Evolutionary conservation across 2,888 invertebrate species (phyloP).

Genomic region (Herminia tarsipennalis): DNA sequence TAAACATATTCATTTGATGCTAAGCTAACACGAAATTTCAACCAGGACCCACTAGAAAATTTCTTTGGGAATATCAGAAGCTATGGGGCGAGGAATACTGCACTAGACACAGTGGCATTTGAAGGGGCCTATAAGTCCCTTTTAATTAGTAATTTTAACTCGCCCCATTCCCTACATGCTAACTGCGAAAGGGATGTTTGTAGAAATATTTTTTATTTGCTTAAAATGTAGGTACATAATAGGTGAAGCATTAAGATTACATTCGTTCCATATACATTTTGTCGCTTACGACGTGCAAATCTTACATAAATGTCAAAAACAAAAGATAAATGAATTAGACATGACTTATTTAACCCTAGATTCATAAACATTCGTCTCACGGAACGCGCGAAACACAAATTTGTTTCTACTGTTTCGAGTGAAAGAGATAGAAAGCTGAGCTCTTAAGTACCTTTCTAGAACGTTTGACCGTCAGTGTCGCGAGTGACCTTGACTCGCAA

Average conservation of each 20-base stretch:
- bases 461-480: constrained; percentile 3
- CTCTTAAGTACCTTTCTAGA: constrained; percentile 10
- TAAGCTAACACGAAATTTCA: constrained; percentile 30
- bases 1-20: constrained; percentile 8
- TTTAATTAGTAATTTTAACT: constrained; percentile 33
- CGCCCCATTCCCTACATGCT: constrained; percentile 16
- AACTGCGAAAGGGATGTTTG: constrained; percentile 41
- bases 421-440: constrained; percentile 8
- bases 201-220: too few relatives aligned
- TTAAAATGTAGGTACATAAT: too few relatives aligned
- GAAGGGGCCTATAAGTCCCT: constrained; percentile 40
- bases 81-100: constrained; percentile 31
- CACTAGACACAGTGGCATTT: constrained; percentile 32
- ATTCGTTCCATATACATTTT: too few relatives aligned
- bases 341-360: neutral
- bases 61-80: constrained; percentile 46
- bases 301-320: too few relatives aligned
- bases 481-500: neutral
- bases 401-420: constrained; percentile 3
- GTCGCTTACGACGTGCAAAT: too few relatives aligned
- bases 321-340: too few relatives aligned
- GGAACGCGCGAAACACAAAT: constrained; percentile 2
- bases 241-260: too few relatives aligned
- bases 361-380: neutral
- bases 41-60: constrained; percentile 43